phyloP scores from a whole-genome alignment of 2,113 vertebrate genomes.

The Argyrosomus japonicus region DNA sequence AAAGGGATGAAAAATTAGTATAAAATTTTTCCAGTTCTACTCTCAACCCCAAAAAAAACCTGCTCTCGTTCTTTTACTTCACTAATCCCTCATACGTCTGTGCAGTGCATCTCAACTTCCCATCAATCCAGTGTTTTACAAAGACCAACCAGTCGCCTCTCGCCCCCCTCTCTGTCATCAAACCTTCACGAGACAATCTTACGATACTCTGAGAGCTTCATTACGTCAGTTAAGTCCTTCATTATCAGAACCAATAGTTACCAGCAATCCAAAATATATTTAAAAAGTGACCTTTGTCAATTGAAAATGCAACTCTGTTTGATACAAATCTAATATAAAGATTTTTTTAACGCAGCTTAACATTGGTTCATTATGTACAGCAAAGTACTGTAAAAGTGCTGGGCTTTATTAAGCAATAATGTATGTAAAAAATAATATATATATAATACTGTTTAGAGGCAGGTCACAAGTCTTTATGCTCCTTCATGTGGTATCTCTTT shows the following conservation, averaged over 20 bases:
- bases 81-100: neutral
- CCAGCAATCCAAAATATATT: slow-evolving; percentile 31
- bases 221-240: slow-evolving; percentile 15
- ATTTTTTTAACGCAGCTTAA: slow-evolving; percentile 65
- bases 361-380: slow-evolving; percentile 76
- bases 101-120: neutral
- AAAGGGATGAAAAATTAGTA: slow-evolving; percentile 21
- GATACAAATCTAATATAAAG: slow-evolving; percentile 36
- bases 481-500: slow-evolving; percentile 38
- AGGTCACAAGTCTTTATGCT: slow-evolving; percentile 55
- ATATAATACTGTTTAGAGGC: slow-evolving; percentile 82
- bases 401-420: slow-evolving; percentile 67
- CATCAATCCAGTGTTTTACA: slow-evolving; percentile 35
- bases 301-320: slow-evolving; percentile 34
- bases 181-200: neutral
- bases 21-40: slow-evolving; percentile 54
- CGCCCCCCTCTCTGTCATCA: neutral
- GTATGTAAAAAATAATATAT: slow-evolving; percentile 67
- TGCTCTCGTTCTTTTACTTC: neutral
- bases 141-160: neutral
- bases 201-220: neutral
- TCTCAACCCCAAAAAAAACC: slow-evolving; percentile 10
- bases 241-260: slow-evolving; percentile 22
- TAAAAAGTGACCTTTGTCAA: slow-evolving; percentile 32
- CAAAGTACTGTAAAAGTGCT: slow-evolving; percentile 81